Conservation (phyloP, 2,888 invertebrate species). For the Acholoe squamosa region DNA sequence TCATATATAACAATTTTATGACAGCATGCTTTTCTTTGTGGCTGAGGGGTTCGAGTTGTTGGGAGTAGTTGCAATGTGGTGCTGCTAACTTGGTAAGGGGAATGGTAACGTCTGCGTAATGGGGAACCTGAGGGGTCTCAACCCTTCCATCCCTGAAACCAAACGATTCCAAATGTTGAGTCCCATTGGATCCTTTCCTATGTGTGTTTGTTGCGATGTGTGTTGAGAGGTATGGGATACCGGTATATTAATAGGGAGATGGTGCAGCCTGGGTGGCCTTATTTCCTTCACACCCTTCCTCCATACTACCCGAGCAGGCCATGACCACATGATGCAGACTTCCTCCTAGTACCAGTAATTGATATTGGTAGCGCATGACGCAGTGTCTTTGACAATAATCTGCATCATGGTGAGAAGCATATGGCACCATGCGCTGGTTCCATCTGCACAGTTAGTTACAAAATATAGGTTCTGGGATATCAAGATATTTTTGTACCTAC, state of each 20-base stretch:
- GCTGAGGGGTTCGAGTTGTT: not conserved
- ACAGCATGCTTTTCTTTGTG: no score
- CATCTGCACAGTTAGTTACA: no score
- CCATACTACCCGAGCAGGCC: not conserved
- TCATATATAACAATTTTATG: no score
- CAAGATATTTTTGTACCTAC: no score
- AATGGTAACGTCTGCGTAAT: not conserved
- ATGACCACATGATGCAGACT: not conserved
- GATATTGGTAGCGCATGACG: not conserved
- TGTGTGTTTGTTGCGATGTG: not conserved
- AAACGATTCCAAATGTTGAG: not conserved
- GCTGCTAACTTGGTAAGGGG: not conserved
- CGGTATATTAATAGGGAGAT: not conserved
- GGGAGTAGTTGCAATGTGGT: not conserved
- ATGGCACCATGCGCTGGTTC: no score
- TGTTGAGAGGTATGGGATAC: not conserved
- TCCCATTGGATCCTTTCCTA: not conserved
- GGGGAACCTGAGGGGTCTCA: not conserved
- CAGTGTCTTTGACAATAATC: no score
- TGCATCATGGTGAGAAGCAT: no score
- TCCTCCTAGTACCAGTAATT: not conserved
- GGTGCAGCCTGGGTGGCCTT: conserved; percentile 10
- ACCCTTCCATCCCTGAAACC: not conserved
- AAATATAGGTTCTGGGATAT: no score
- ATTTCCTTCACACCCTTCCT: not conserved